These are phyloP conservation scores for Pseudolycoriella hygida DNA, from an alignment of 2,888 invertebrate genomes.

Conservation along the genomic window DNA sequence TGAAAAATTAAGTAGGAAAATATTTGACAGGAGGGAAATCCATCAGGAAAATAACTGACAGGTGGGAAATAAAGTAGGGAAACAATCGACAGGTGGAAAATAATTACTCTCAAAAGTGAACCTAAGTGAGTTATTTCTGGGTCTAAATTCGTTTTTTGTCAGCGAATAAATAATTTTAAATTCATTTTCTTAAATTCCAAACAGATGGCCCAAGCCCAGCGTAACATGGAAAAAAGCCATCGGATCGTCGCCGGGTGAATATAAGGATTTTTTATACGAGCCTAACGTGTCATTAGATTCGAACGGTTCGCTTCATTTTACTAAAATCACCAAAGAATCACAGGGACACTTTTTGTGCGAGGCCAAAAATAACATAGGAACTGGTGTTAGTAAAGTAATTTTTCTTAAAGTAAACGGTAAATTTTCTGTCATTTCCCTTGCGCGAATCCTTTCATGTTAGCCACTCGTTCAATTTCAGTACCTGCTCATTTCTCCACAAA, in stretches of 20 bases:
- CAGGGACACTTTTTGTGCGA: constrained; percentile 86
- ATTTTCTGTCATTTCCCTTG: constrained; percentile 16
- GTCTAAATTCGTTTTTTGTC: too few species aligned
- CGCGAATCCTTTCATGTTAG: neutral
- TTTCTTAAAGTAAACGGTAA: constrained; percentile 78
- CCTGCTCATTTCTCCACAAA: constrained; percentile 75
- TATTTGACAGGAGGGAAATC: too few species aligned
- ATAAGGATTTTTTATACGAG: constrained; percentile 67
- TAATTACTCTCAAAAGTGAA: too few species aligned
- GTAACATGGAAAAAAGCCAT: constrained; percentile 82
- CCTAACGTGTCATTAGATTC: constrained; percentile 58
- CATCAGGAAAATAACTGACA: too few species aligned
- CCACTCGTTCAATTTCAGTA: constrained; percentile 29
- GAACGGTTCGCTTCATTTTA: constrained; percentile 71
- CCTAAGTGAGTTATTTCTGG: too few species aligned
- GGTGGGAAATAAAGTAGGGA: too few species aligned
- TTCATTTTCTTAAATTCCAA: too few species aligned
- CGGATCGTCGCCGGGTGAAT: constrained; percentile 61
- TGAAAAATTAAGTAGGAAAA: too few species aligned
- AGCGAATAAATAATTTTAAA: too few species aligned
- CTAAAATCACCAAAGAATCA: constrained; percentile 66
- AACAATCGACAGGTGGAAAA: too few species aligned
- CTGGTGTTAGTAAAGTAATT: constrained; percentile 82
- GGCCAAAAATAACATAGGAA: constrained; percentile 81
- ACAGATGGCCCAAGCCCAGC: constrained; percentile 64